Percentiles rank a stretch among this genome's conserved stretches.
Conservation (phyloP, 2,113 vertebrate genomes). For the Manacus vitellinus region DNA sequence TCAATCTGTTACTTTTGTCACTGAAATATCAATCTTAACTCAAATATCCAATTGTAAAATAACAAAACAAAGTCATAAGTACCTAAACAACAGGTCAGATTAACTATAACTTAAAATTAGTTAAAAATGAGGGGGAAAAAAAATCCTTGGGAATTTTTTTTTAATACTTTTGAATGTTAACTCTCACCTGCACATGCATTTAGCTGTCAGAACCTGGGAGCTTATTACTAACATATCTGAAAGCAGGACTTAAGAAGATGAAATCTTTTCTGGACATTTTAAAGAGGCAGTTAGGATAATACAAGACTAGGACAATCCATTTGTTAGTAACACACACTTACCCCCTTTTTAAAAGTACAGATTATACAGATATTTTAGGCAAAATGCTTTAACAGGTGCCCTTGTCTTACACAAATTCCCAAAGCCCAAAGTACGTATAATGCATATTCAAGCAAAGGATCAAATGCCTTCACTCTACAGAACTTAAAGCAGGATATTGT, state of each 20-base stretch:
- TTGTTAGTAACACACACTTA: not conserved
- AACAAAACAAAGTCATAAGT: not conserved
- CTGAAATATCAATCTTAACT: not conserved
- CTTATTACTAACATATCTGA: not conserved
- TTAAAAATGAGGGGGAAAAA: not conserved
- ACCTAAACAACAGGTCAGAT: not conserved
- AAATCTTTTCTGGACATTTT: not conserved
- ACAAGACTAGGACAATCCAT: not conserved
- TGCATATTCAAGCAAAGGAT: not conserved
- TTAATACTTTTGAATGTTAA: not conserved
- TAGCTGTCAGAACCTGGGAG: not conserved
- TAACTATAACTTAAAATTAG: not conserved
- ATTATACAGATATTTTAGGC: not conserved
- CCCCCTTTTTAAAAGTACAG: not conserved
- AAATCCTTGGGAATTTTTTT: not conserved
- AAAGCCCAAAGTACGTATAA: not conserved
- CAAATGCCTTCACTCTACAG: not conserved
- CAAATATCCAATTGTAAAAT: not conserved
- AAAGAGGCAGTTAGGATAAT: not conserved
- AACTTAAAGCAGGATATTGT: not conserved
- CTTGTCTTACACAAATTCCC: not conserved
- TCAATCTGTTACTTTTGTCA: not conserved
- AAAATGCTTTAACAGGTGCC: not conserved
- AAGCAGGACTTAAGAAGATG: not conserved
- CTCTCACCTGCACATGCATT: not conserved